Percentiles rank a stretch among this genome's conserved stretches.
Conservation (phyloP, 2,797 vertebrate species). For the Micromesistius poutassou region DNA sequence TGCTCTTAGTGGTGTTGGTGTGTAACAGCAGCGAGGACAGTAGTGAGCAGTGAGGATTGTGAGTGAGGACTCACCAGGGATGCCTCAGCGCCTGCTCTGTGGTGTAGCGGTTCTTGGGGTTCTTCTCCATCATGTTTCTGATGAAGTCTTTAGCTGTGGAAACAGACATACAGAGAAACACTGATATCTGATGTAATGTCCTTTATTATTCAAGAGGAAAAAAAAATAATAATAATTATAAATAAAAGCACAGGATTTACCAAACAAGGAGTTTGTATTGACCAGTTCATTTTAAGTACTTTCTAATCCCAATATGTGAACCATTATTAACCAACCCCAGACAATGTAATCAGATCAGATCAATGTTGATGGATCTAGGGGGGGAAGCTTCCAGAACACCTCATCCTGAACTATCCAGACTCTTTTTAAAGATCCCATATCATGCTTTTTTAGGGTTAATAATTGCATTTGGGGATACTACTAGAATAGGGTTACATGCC, state of each 20-base stretch:
- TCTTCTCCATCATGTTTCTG: slow-evolving; percentile 85
- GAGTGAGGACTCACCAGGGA: slow-evolving; percentile 77
- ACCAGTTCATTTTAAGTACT: slow-evolving; percentile 6
- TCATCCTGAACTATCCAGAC: slow-evolving; percentile 17
- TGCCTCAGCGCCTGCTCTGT: slow-evolving; percentile 87
- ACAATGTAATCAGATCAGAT: slow-evolving; percentile 17
- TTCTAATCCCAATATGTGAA: slow-evolving; percentile 40
- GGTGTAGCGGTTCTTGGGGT: slow-evolving; percentile 78
- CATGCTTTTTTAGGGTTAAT: too few species aligned
- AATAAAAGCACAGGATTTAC: background rate
- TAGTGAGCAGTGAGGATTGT: too few species aligned
- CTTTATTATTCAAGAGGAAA: background rate
- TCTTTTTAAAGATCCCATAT: too few species aligned
- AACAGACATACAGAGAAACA: slow-evolving; percentile 10
- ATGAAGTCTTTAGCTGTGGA: slow-evolving; percentile 91
- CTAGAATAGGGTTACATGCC: too few species aligned
- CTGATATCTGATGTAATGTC: slow-evolving; percentile 9
- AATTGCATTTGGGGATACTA: too few species aligned
- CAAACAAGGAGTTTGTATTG: background rate
- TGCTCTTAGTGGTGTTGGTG: too few species aligned
- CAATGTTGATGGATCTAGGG: slow-evolving; percentile 11
- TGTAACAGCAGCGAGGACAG: too few species aligned
- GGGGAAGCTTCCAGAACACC: slow-evolving; percentile 18
- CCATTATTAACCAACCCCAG: slow-evolving; percentile 4
- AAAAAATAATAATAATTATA: background rate